These are phyloP conservation scores for Steinernema feltiae DNA, from an alignment of 1,140 invertebrate species.

Conservation along the genomic window DNA sequence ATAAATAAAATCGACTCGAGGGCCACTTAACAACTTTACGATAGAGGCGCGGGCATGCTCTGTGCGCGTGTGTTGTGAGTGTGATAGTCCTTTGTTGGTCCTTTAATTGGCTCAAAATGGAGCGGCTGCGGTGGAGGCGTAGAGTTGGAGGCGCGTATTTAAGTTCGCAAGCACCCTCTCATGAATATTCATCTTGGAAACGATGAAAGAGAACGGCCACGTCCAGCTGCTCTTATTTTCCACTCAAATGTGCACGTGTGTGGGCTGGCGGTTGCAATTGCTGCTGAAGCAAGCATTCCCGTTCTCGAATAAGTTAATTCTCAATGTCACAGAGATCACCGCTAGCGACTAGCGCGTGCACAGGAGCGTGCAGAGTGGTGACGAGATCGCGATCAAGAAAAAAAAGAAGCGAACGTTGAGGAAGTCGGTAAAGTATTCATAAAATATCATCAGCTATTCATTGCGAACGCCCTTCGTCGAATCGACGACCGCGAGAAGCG, in stretches of 20 bases:
- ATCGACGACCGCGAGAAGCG: not conserved
- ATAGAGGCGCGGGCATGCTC: too few species aligned
- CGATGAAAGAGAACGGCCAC: too few species aligned
- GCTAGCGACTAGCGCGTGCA: not conserved
- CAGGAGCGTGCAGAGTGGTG: not conserved
- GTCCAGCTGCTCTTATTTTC: too few species aligned
- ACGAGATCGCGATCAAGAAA: not conserved
- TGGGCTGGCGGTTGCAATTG: too few species aligned
- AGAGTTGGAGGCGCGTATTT: not conserved
- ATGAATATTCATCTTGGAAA: constrained; percentile 13
- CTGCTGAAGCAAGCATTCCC: too few species aligned
- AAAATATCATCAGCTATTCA: constrained; percentile 9
- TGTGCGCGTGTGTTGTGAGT: not conserved
- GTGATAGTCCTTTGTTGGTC: not conserved
- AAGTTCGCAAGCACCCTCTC: constrained; percentile 14
- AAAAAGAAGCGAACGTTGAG: not conserved
- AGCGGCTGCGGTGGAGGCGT: too few species aligned
- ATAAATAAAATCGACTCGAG: not conserved
- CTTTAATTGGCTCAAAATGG: constrained; percentile 9
- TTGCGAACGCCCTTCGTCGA: too few species aligned
- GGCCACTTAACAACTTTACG: not conserved
- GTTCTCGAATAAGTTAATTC: not conserved
- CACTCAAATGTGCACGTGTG: too few species aligned
- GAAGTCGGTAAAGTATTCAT: constrained; percentile 6
- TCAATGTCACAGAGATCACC: not conserved